Evolutionary conservation across 2,797 vertebrate species (phyloP).

Genomic region (Enteromius trimaculatus): DNA sequence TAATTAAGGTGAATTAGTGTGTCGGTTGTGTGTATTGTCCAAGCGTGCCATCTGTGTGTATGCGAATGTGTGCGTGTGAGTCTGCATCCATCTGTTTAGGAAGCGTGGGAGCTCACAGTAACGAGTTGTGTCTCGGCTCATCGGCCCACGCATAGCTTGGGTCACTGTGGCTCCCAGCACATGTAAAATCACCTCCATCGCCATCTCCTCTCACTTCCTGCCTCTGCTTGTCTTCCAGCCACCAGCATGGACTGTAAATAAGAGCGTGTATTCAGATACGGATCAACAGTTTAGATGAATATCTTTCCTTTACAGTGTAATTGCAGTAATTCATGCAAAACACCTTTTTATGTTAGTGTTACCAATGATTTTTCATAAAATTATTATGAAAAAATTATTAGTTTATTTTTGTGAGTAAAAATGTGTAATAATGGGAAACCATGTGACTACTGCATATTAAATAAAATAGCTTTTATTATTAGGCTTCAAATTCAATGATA

Average conservation of each 20-base stretch:
- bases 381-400: no score
- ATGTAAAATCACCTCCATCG: slow-evolving; percentile 52
- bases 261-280: background rate
- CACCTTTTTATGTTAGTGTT: background rate
- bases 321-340: background rate
- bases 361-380: background rate
- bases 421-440: background rate
- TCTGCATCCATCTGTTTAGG: slow-evolving; percentile 60
- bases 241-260: slow-evolving; percentile 12
- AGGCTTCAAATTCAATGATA: background rate
- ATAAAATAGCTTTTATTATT: background rate
- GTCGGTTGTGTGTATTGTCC: slow-evolving; percentile 45
- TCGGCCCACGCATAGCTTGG: slow-evolving; percentile 60
- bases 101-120: slow-evolving; percentile 64
- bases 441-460: background rate
- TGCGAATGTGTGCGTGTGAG: slow-evolving; percentile 48
- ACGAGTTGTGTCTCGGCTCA: slow-evolving; percentile 62
- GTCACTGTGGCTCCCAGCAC: slow-evolving; percentile 52
- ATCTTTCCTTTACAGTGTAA: background rate
- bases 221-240: slow-evolving; percentile 4
- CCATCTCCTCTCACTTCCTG: slow-evolving; percentile 42
- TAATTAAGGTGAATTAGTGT: slow-evolving; percentile 44
- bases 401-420: background rate
- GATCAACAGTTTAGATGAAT: background rate
- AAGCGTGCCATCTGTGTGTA: slow-evolving; percentile 38